Evolutionary conservation across 1,140 invertebrate species (phyloP).

Genomic region (Lepidotrigona ventralis): DNA sequence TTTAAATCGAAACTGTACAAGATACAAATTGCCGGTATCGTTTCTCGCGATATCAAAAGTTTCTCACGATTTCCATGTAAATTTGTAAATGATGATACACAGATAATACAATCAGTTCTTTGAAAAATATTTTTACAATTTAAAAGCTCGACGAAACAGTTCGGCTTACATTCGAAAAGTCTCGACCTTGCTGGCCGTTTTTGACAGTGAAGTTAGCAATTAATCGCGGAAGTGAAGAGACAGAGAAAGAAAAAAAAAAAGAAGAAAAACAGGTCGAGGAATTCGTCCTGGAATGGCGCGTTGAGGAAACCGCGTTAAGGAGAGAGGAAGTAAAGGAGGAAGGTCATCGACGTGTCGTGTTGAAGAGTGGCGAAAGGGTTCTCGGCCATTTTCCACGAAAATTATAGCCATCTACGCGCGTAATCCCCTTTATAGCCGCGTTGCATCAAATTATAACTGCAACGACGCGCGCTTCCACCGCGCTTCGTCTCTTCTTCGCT

Average conservation of each 20-base stretch:
- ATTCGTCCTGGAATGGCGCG: slow-evolving; percentile 1
- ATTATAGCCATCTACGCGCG: slow-evolving; percentile 66
- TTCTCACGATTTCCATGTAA: too few species aligned
- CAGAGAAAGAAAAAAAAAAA: background rate
- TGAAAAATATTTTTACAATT: background rate
- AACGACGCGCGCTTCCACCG: slow-evolving; percentile 43
- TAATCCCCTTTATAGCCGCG: slow-evolving; percentile 65
- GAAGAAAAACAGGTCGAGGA: background rate
- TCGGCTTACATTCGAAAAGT: background rate
- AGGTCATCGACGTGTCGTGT: slow-evolving; percentile 40
- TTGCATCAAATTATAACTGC: slow-evolving; percentile 70
- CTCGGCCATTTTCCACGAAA: slow-evolving; percentile 63
- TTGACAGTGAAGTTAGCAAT: background rate
- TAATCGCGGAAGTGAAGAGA: background rate
- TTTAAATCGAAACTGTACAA: too few species aligned
- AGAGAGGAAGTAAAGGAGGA: slow-evolving; percentile 9
- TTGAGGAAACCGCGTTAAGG: slow-evolving; percentile 6
- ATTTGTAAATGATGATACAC: too few species aligned
- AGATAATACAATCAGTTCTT: too few species aligned
- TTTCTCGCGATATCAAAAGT: too few species aligned
- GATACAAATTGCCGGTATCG: too few species aligned
- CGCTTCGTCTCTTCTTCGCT: slow-evolving; percentile 11
- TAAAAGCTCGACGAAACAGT: background rate
- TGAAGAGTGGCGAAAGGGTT: slow-evolving; percentile 38
- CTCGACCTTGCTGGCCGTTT: background rate